Conservation (phyloP, 2,888 invertebrate species). For the Hyposoter dolosus region DNA sequence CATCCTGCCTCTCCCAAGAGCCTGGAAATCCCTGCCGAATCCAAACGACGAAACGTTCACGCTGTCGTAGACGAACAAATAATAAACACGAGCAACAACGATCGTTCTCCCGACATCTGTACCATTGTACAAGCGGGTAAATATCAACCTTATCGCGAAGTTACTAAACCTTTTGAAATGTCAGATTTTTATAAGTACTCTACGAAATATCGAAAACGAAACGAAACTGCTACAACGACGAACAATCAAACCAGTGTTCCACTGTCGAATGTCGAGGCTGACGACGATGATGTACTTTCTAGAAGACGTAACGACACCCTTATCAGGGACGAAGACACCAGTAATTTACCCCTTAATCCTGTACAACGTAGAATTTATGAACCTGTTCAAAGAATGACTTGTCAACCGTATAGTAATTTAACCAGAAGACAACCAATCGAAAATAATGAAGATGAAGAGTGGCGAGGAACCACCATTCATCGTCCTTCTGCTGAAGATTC, state of each 20-base stretch:
- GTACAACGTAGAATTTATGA: slow-evolving; percentile 79
- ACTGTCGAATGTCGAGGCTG: slow-evolving; percentile 54
- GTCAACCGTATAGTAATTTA: slow-evolving; percentile 78
- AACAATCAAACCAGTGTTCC: slow-evolving; percentile 31
- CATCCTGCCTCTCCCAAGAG: slow-evolving; percentile 77
- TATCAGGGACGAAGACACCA: slow-evolving; percentile 35
- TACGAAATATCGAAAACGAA: slow-evolving; percentile 93
- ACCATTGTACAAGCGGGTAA: slow-evolving; percentile 95
- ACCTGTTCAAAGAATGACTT: slow-evolving; percentile 79
- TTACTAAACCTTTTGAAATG: slow-evolving; percentile 99
- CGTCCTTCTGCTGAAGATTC: slow-evolving; percentile 65
- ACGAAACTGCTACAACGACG: slow-evolving; percentile 72
- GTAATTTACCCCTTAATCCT: slow-evolving; percentile 66
- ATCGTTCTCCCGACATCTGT: slow-evolving; percentile 89
- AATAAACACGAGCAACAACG: slow-evolving; percentile 77
- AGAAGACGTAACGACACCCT: slow-evolving; percentile 61
- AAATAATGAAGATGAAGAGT: slow-evolving; percentile 40
- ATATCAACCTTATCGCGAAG: slow-evolving; percentile 96
- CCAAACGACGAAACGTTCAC: slow-evolving; percentile 84
- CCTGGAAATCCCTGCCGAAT: slow-evolving; percentile 87
- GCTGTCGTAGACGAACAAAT: slow-evolving; percentile 78
- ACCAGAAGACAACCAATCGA: slow-evolving; percentile 33
- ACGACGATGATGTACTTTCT: slow-evolving; percentile 24
- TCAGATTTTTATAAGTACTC: slow-evolving; percentile 99
- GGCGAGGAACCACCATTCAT: slow-evolving; percentile 53